Conservation (phyloP, 2,888 invertebrate species). For the Harpagoxenus sublaevis region DNA sequence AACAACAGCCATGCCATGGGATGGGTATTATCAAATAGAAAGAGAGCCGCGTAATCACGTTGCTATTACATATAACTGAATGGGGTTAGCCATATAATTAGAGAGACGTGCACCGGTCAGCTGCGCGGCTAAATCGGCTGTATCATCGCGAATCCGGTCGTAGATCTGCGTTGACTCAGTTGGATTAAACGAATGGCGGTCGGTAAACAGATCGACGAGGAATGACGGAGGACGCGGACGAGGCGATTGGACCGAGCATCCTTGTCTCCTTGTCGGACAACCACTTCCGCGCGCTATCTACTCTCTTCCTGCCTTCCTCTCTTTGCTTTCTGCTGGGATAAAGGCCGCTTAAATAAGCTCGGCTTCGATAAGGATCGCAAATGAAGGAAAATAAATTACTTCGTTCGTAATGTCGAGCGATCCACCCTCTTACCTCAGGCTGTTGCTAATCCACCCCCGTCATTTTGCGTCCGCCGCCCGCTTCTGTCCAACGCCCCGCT, state of each 20-base stretch:
- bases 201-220: conserved; percentile 38
- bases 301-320: not conserved
- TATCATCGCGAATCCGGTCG: not conserved
- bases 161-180: not conserved
- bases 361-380: conserved; percentile 75
- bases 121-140: conserved; percentile 21
- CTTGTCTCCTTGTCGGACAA: conserved; percentile 52
- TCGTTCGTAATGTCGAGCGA: conserved; percentile 77
- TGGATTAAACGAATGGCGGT: conserved; percentile 16
- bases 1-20: conserved; percentile 38
- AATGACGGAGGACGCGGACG: not conserved
- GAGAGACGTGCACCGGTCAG: conserved; percentile 44
- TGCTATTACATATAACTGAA: conserved; percentile 64
- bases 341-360: conserved; percentile 75
- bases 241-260: conserved; percentile 21
- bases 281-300: conserved; percentile 35
- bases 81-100: conserved; percentile 65
- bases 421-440: conserved; percentile 68
- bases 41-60: conserved; percentile 60
- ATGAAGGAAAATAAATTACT: conserved; percentile 78
- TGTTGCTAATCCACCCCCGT: conserved; percentile 43
- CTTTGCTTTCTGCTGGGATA: conserved; percentile 63
- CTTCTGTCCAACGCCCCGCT: not conserved
- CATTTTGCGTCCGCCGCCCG: conserved; percentile 12
- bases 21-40: conserved; percentile 60